phyloP scores from a whole-genome alignment of 2,797 vertebrate genomes.

The Oceanodroma leucorhoa region DNA sequence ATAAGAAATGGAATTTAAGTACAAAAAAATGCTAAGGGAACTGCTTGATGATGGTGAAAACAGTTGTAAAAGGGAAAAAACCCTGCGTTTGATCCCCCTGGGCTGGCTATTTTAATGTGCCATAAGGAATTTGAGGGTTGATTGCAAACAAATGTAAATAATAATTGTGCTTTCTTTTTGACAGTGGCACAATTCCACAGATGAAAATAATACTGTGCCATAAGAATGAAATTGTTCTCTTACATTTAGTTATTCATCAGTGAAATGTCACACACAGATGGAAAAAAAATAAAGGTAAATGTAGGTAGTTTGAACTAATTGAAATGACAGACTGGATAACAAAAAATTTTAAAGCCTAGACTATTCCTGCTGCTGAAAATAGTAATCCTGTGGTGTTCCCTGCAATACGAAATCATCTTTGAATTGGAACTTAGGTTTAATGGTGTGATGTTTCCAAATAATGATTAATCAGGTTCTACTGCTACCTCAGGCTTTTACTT shows the following conservation, averaged over 20 bases:
- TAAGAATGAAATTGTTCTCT: background rate
- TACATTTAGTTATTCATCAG: background rate
- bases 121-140: conserved; percentile 14
- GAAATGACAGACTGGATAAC: background rate
- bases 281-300: background rate
- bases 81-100: background rate
- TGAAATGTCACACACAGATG: background rate
- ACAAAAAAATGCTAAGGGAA: conserved; percentile 2
- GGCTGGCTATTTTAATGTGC: background rate
- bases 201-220: background rate
- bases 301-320: background rate
- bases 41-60: conserved; percentile 20
- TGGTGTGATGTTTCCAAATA: background rate
- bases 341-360: background rate
- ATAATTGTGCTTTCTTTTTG: conserved; percentile 47
- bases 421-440: background rate
- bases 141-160: conserved; percentile 26
- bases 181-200: background rate
- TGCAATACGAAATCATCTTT: background rate
- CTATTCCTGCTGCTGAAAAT: background rate
- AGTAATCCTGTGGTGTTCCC: background rate
- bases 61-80: conserved; percentile 9
- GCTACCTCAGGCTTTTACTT: background rate
- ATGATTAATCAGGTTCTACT: background rate
- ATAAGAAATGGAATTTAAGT: conserved; percentile 62